Base-by-base conservation (phyloP, 2,888 invertebrate species). In the Zygogramma bicolorata region DNA sequence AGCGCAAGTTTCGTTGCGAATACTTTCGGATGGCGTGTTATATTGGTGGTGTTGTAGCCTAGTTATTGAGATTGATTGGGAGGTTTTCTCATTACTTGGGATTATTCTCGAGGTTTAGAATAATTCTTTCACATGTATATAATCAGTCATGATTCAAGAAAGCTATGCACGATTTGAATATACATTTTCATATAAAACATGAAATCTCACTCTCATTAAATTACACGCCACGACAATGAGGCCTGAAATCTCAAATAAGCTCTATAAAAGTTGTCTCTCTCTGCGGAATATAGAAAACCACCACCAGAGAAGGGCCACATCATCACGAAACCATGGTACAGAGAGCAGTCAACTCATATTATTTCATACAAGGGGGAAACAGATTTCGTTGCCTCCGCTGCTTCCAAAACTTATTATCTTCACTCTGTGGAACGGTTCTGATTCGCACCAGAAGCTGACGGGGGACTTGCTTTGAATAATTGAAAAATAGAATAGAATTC, bases 341-440 rank as follows among this genome's bases (percentile, higher is more conserved):
- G 22, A 25, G 2, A 82, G 76, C 81, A 82, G 82, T 83, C 83
- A 82, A 81, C 80, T 83, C 80, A 76, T 78, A 83, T 84, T 83
- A 83, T 68, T 69, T 67, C 61, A 68, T 70, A 63, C 59, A 53
- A 53, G 53, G 67, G 67, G 68, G 65, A 73, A 75, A 75, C 70
- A 69, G 66, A 69, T 61, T 46, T 65, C 75, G 67, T 69, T 38
- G 65, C 65, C 49, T 59, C 49, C 65, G 66, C 59, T 69, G 70
- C 77, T 75, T 73, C 70, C 65, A 73, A 70, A 73, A 75, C 73
- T 75, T 77, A 70, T 70, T 70, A 70, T 65, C 71, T 73, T 68
- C 69, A 68, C 68, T 69, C 66, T 73, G 63, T 59, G 69, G 75
- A 75, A 73, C 71, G 69, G 59, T 65, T 70, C 69, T 68, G 75